Base-by-base conservation (phyloP, 2,113 vertebrate genomes). In the Fukomys damarensis region DNA sequence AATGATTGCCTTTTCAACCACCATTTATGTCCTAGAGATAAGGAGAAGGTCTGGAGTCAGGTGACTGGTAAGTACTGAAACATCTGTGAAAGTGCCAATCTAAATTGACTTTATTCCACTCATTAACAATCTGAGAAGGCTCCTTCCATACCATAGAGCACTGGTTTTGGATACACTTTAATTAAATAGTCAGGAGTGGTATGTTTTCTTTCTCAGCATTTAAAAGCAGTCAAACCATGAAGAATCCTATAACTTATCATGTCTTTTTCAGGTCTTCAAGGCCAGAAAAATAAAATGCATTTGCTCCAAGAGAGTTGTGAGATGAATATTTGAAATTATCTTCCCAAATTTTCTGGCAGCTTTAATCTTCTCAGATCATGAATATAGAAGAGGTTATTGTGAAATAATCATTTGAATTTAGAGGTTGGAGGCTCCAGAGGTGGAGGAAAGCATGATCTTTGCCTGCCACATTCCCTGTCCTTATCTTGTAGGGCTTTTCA, bases 221-320 rank as follows among this genome's bases (percentile, higher is more conserved):
- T 90, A 96, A 91, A 86, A 95, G 90, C 72, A 88, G 66, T 58
- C 16, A 63, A 92, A 93, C 88, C 95, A 1, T 84, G 92, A 89
- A 83, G 58, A 92, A 46, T 41, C 52, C 46, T 81, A 92, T 96
- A 96, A 98, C 93, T 89, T 93, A 93, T 96, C 88, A 95, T 90
- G 95, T 96, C 93, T 72, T 52, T 89, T 96, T 95, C 66, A 81
- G 5, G 80, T 95, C 85, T 89, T 96, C 70, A 72, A 52, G 93
- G 65, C 46, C 81, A 92, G 61, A 87, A 92, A 96, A 96, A 96
- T 86, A 95, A 96, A 97, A 89, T 79, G 83, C 35, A 70, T 96
- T 96, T 95, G 96, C 97, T 96, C 72, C 81, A 35, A 91, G 93
- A 95, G 77, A 43, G 41, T 87, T 97, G 63, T 76, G 80, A 80